phyloP scores from a whole-genome alignment of 2,113 vertebrate species.

The Bubalus kerabau region DNA sequence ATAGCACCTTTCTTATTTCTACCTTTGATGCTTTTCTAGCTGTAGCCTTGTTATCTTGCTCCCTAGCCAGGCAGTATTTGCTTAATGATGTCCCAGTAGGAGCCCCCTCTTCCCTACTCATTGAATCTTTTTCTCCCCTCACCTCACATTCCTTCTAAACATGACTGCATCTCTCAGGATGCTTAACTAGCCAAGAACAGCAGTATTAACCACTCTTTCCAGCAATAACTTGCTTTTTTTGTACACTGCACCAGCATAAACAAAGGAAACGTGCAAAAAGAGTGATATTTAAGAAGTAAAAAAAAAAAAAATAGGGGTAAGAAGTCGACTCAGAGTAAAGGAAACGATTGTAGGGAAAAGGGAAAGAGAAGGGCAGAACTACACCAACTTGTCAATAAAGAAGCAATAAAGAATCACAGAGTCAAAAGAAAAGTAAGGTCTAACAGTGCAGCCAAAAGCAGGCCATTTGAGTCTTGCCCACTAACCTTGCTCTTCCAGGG shows the following conservation, averaged over 20 bases:
- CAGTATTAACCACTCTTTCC: not conserved
- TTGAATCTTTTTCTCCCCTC: not conserved
- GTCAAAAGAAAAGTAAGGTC: not conserved
- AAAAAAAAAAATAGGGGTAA: not conserved
- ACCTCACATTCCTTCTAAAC: not conserved
- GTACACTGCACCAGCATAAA: not conserved
- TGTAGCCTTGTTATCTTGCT: not conserved
- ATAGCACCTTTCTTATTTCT: not conserved
- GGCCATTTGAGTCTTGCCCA: not conserved
- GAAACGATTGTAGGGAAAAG: not conserved
- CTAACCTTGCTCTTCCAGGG: not conserved
- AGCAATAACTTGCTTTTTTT: not conserved
- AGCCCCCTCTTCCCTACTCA: not conserved
- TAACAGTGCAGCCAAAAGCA: not conserved
- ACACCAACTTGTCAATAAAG: not conserved
- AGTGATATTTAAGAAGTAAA: not conserved
- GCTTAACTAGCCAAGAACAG: not conserved
- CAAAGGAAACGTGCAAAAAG: not conserved
- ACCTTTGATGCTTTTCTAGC: not conserved
- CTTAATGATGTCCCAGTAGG: not conserved
- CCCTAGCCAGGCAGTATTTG: not conserved
- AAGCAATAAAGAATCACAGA: not conserved
- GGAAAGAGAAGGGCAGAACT: not conserved
- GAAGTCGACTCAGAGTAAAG: not conserved
- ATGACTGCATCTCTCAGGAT: not conserved